Conservation (phyloP, 2,888 invertebrate species). For the Blera fallax region DNA sequence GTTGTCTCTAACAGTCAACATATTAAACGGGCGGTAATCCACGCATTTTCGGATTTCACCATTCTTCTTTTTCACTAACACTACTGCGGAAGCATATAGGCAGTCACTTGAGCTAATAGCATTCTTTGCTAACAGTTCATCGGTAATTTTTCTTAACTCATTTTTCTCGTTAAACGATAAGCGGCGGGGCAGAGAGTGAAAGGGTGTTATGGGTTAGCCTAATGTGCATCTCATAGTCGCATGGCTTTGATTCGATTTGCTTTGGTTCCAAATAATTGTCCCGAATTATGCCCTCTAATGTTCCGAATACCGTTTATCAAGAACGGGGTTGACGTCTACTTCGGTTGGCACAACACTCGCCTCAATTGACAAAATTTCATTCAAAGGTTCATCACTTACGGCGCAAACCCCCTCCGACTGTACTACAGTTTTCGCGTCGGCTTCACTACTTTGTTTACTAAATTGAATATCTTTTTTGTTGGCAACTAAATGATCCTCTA, state of each 20-base stretch:
- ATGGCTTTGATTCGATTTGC: conserved; percentile 5
- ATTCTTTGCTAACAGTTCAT: conserved; percentile 20
- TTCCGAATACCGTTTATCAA: background rate
- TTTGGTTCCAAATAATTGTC: conserved; percentile 6
- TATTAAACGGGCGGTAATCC: background rate
- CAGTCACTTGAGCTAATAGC: conserved; percentile 33
- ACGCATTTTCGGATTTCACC: background rate
- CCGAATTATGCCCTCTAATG: background rate
- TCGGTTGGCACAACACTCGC: too few species aligned
- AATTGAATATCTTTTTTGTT: background rate
- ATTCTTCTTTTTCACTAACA: conserved; percentile 8
- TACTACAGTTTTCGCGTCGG: background rate
- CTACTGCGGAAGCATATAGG: conserved; percentile 2
- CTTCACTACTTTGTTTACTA: background rate
- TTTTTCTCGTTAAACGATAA: background rate
- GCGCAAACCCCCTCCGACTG: background rate
- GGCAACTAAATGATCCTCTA: conserved; percentile 3
- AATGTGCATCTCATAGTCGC: conserved; percentile 33
- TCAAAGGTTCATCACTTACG: background rate
- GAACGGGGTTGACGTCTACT: too few species aligned
- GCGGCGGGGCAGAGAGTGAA: conserved; percentile 25
- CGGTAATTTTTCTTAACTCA: conserved; percentile 17
- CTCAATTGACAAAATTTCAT: background rate
- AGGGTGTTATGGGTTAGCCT: conserved; percentile 18
- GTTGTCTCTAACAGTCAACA: conserved; percentile 16